Percentiles rank a stretch among this genome's conserved stretches.
These are phyloP conservation scores for Silvanus unidentatus DNA, from an alignment of 2,888 invertebrate species.

Conservation along the genomic window DNA sequence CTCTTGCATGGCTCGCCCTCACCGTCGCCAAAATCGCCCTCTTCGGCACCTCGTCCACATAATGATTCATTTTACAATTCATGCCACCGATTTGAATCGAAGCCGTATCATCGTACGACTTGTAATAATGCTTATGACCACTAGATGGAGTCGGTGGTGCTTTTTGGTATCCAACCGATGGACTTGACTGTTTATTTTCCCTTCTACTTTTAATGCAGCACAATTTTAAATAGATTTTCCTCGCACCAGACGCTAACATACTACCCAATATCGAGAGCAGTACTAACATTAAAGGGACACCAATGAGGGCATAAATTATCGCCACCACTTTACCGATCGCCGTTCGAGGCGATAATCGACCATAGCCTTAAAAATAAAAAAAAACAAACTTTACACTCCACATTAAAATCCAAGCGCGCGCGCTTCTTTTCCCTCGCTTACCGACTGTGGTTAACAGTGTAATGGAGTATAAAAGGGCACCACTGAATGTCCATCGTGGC, in stretches of 20 bases:
- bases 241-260: constrained; percentile 70
- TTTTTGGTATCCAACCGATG: constrained; percentile 49
- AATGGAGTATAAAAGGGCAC: constrained; percentile 77
- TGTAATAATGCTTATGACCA: constrained; percentile 46
- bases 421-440: too few relatives aligned
- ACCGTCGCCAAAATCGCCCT: constrained; percentile 43
- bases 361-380: constrained; percentile 61
- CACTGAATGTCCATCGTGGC: constrained; percentile 75
- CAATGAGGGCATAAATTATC: constrained; percentile 80
- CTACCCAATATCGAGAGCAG: constrained; percentile 81
- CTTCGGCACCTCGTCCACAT: constrained; percentile 38
- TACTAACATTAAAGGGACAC: constrained; percentile 80
- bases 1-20: constrained; percentile 38
- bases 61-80: constrained; percentile 28
- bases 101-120: constrained; percentile 46
- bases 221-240: constrained; percentile 57
- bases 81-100: constrained; percentile 37
- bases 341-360: constrained; percentile 78
- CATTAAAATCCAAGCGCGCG: neutral
- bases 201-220: constrained; percentile 39
- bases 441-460: constrained; percentile 87
- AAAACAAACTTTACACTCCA: neutral
- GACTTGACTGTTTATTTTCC: constrained; percentile 20
- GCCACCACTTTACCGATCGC: constrained; percentile 77
- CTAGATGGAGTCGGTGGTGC: constrained; percentile 43